phyloP scores from a whole-genome alignment of 2,113 vertebrate genomes.

The Otolemur garnettii region DNA sequence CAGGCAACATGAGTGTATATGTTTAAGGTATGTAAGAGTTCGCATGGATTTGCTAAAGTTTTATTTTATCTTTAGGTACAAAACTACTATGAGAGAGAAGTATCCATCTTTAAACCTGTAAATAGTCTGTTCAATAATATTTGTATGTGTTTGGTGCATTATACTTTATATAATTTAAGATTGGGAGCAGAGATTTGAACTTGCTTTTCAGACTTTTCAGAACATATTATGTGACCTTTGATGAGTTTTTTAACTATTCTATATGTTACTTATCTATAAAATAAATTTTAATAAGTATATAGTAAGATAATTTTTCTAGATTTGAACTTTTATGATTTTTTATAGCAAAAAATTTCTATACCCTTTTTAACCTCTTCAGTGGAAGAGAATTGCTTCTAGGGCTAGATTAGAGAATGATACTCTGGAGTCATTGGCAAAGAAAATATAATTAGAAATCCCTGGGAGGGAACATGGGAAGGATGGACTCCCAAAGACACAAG shows the following conservation, averaged over 20 bases:
- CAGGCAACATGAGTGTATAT: background rate
- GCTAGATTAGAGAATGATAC: background rate
- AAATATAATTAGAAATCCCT: background rate
- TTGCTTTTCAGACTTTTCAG: background rate
- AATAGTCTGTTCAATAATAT: background rate
- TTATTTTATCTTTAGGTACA: background rate
- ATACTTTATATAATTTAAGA: background rate
- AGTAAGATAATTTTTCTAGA: background rate
- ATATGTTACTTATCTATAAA: slow-evolving; percentile 14
- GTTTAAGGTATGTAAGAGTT: background rate
- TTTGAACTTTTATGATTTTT: background rate
- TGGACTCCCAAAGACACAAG: background rate
- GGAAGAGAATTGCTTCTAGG: background rate
- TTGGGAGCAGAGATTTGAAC: background rate
- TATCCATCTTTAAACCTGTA: background rate
- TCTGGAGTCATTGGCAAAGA: background rate
- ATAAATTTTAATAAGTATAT: background rate
- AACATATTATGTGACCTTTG: background rate
- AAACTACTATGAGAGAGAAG: background rate
- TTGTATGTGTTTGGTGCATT: background rate
- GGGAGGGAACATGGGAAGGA: background rate
- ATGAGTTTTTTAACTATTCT: background rate
- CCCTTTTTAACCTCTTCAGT: background rate
- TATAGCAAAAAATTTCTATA: background rate
- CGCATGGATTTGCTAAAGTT: background rate